A percentile compares a stretch with the other conserved stretches of the same genome.
Evolutionary conservation across 2,113 vertebrate genomes (phyloP).

Genomic region (Piprites chloris): DNA sequence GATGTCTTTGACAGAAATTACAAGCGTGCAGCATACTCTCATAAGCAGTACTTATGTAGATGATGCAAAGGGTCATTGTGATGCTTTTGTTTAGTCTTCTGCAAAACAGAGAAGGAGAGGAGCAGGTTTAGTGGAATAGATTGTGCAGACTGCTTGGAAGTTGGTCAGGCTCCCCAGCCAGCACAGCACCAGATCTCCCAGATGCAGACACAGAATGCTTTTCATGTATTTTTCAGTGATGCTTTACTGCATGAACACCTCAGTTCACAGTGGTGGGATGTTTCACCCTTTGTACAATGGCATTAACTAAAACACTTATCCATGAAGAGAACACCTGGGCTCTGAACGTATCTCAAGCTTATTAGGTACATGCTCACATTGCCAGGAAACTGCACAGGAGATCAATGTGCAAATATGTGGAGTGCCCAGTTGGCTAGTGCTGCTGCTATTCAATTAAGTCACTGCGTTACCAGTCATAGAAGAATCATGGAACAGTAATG

Average conservation of each 20-base stretch:
- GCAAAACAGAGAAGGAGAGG: background rate
- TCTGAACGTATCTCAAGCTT: background rate
- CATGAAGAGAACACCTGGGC: background rate
- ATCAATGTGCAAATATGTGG: background rate
- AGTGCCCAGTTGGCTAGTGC: background rate
- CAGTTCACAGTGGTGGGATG: background rate
- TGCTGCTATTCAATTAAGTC: background rate
- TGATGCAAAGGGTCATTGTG: background rate
- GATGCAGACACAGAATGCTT: background rate
- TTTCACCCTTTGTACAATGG: background rate
- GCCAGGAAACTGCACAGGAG: background rate
- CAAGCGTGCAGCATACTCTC: background rate
- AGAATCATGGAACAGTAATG: background rate
- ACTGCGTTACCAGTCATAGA: background rate
- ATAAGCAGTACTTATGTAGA: background rate
- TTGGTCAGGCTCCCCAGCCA: background rate
- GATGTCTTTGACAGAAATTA: background rate
- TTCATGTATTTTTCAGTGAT: background rate
- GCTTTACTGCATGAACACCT: background rate
- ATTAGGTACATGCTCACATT: background rate
- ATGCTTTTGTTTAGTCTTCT: background rate
- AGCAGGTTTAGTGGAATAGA: background rate
- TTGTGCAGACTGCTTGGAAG: background rate
- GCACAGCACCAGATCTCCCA: background rate
- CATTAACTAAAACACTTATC: background rate